phyloP scores from a whole-genome alignment of 2,113 vertebrate genomes.

The Tragelaphus scriptus region DNA sequence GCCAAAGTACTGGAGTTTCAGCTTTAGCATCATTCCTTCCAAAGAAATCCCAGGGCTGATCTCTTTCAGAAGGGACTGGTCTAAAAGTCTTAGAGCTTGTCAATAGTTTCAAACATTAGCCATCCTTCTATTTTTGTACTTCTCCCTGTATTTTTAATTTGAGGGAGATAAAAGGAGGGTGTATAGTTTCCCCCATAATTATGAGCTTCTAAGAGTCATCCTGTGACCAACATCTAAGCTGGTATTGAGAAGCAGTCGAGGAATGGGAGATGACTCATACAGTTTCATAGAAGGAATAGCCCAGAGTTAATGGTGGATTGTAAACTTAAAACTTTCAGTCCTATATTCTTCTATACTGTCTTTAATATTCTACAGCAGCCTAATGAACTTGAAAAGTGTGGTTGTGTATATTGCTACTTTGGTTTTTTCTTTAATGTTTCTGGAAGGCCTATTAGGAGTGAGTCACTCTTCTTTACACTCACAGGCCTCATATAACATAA shows the following conservation, averaged over 20 bases:
- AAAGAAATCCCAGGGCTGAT: too few relatives aligned
- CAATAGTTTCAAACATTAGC: neutral
- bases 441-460: neutral
- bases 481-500: neutral
- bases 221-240: neutral
- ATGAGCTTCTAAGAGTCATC: neutral
- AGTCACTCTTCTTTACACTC: neutral
- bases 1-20: too few relatives aligned
- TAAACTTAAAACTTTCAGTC: neutral
- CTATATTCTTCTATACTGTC: neutral
- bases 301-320: neutral
- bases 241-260: neutral
- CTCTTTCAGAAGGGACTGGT: neutral
- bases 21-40: too few relatives aligned
- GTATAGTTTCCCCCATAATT: neutral
- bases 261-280: neutral
- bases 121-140: neutral
- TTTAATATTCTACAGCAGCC: neutral
- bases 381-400: neutral
- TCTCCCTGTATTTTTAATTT: neutral
- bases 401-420: neutral
- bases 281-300: neutral
- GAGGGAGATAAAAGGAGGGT: rapidly evolving
- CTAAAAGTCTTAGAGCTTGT: neutral
- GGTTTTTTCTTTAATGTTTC: neutral